Evolutionary conservation across 2,797 vertebrate genomes (phyloP), one percentile per base, ranked within the genome.

Genomic region (Sebastolobus alascanus): DNA sequence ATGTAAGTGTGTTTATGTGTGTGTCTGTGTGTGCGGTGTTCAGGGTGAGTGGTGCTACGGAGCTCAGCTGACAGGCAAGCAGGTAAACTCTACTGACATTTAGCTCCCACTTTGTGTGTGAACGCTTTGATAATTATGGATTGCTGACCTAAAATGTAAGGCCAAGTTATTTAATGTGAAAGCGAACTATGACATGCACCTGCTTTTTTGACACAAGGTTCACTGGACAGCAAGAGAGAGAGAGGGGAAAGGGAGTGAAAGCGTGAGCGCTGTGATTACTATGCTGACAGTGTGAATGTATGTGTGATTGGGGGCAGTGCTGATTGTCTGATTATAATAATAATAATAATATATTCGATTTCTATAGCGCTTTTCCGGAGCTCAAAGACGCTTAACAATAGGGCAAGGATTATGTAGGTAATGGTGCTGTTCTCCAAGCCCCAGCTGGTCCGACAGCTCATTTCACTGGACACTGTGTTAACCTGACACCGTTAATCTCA

Each of bases 291-390:
- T 46, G 37, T 66, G 64, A 2, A 22, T n/a, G 52, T 70, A 7
- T 67, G 22, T 50, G 64, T 71, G 77, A 75, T 46, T 88, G 78
- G 37, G 11, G 56, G 68, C 68, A 56, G 60, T 37, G 68, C 65
- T 90, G 79, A 86, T 89, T 82, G 71, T 78, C 68, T 89, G 68
- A 87, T 85, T n/a, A n/a, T n/a, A n/a, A n/a, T n/a, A n/a, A n/a
- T n/a, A n/a, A n/a, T n/a, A n/a, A n/a, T n/a, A n/a, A n/a, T n/a
- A n/a, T n/a, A n/a, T n/a, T n/a, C n/a, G n/a, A n/a, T n/a, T n/a
- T n/a, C n/a, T n/a, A n/a, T n/a, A n/a, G n/a, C n/a, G n/a, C n/a
- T n/a, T n/a, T n/a, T n/a, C n/a, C n/a, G n/a, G n/a, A n/a, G n/a
- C n/a, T n/a, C n/a, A n/a, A n/a, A n/a, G n/a, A n/a, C n/a, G n/a